Evolutionary conservation across 2,888 invertebrate genomes (phyloP).

Genomic region (Macrophya annulata): DNA sequence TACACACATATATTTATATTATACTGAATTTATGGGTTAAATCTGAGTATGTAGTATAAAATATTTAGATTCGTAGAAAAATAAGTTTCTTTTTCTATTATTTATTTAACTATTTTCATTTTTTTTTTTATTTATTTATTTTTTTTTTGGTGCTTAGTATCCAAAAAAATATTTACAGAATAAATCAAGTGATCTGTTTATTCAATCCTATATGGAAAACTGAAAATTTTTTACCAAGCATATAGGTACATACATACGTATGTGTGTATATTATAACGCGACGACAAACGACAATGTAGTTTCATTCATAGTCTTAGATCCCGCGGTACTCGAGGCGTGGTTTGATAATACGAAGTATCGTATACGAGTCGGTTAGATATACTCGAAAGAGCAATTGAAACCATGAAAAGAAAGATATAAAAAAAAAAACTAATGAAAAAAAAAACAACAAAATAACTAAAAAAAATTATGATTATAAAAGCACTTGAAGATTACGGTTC

Average conservation of each 20-base stretch:
- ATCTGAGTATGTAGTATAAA: conserved; percentile 2
- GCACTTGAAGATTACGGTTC: conserved; percentile 46
- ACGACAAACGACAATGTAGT: conserved; percentile 30
- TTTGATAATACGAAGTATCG: conserved; percentile 36
- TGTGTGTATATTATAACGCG: background rate
- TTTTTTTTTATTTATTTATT: background rate
- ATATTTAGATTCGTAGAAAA: background rate
- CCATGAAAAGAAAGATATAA: conserved; percentile 2
- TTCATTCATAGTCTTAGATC: conserved; percentile 28
- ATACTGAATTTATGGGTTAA: background rate
- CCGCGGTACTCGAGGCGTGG: conserved; percentile 13
- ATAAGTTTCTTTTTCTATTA: background rate
- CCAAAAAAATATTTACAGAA: background rate
- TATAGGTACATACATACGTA: background rate
- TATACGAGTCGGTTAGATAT: conserved; percentile 16
- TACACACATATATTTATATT: background rate
- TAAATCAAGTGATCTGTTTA: background rate
- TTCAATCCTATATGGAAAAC: background rate
- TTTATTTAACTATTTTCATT: no score
- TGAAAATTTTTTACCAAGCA: background rate
- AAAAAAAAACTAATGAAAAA: background rate
- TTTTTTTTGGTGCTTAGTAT: background rate
- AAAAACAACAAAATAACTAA: background rate
- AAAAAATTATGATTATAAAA: conserved; percentile 33
- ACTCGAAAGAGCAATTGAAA: conserved; percentile 46